These are phyloP conservation scores for Paraescarpia echinospica DNA, from an alignment of 1,140 invertebrate species.

Conservation along the genomic window DNA sequence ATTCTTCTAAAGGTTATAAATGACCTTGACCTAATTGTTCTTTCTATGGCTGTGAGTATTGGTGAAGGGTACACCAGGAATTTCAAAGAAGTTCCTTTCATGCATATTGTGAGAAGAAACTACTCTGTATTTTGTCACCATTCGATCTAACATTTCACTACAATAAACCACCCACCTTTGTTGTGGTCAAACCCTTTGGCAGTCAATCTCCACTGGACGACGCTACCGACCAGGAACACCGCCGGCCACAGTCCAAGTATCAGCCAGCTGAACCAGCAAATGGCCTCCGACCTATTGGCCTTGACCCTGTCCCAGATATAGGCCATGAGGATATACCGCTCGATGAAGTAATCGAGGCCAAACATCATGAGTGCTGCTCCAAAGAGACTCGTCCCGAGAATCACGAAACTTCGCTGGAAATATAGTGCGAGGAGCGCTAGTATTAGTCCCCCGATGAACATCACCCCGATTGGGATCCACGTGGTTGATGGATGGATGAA, in stretches of 20 bases:
- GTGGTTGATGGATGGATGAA: slow-evolving; percentile 59
- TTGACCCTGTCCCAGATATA: slow-evolving; percentile 69
- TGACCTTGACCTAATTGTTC: no score
- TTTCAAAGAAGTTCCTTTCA: no score
- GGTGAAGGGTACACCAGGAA: no score
- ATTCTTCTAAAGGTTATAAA: no score
- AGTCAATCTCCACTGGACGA: slow-evolving; percentile 72
- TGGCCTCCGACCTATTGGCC: slow-evolving; percentile 43
- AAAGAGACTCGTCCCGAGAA: slow-evolving; percentile 75
- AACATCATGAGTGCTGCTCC: slow-evolving; percentile 74
- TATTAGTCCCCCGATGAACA: slow-evolving; percentile 69
- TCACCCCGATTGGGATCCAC: slow-evolving; percentile 71
- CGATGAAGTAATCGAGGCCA: slow-evolving; percentile 77
- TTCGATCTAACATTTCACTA: neutral
- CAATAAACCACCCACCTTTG: slow-evolving; percentile 47
- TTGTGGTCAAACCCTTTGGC: slow-evolving; percentile 70
- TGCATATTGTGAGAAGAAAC: no score
- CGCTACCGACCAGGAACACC: slow-evolving; percentile 68
- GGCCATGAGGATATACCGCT: slow-evolving; percentile 63
- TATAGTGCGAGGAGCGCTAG: slow-evolving; percentile 74
- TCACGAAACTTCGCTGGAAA: slow-evolving; percentile 74
- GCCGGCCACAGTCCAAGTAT: slow-evolving; percentile 74
- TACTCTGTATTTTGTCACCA: neutral
- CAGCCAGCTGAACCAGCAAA: slow-evolving; percentile 78
- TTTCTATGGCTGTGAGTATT: no score